Conservation (phyloP, 92 coral and sea anemone genomes). For the Nematostella vectensis region DNA sequence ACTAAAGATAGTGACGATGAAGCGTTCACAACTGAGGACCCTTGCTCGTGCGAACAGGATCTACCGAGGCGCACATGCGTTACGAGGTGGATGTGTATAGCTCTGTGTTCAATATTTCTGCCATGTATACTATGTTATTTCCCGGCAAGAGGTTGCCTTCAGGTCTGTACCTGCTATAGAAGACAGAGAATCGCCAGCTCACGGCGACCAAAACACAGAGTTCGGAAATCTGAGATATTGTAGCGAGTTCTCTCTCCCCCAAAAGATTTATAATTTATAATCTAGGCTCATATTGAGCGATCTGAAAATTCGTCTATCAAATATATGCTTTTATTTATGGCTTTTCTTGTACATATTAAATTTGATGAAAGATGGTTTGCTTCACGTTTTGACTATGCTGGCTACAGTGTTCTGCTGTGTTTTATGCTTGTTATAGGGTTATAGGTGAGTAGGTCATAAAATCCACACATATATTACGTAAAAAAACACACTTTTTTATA, state of each 20-base stretch:
- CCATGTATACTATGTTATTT: slow-evolving; percentile 90
- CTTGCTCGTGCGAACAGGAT: slow-evolving; percentile 66
- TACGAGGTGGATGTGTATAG: slow-evolving; percentile 86
- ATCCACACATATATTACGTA: too few relatives aligned
- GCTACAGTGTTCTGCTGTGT: too few relatives aligned
- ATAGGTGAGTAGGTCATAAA: too few relatives aligned
- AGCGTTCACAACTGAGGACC: slow-evolving; percentile 72
- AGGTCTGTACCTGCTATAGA: slow-evolving; percentile 64
- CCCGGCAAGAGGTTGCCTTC: slow-evolving; percentile 80
- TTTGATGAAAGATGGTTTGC: slow-evolving; percentile 24
- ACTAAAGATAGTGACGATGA: slow-evolving; percentile 85
- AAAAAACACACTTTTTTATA: too few relatives aligned
- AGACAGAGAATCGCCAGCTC: slow-evolving; percentile 44
- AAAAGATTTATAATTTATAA: slow-evolving; percentile 62
- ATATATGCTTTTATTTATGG: slow-evolving; percentile 79
- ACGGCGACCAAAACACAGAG: slow-evolving; percentile 30
- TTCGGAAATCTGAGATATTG: slow-evolving; percentile 31
- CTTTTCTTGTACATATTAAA: slow-evolving; percentile 74
- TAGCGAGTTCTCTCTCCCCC: not conserved
- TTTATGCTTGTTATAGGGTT: too few relatives aligned
- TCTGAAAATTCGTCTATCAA: slow-evolving; percentile 51
- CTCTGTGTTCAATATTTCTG: slow-evolving; percentile 62
- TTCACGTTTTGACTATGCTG: too few relatives aligned
- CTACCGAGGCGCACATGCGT: slow-evolving; percentile 63
- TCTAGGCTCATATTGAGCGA: slow-evolving; percentile 55